phyloP scores from a whole-genome alignment of 2,113 vertebrate genomes.

The Smithornis capensis region DNA sequence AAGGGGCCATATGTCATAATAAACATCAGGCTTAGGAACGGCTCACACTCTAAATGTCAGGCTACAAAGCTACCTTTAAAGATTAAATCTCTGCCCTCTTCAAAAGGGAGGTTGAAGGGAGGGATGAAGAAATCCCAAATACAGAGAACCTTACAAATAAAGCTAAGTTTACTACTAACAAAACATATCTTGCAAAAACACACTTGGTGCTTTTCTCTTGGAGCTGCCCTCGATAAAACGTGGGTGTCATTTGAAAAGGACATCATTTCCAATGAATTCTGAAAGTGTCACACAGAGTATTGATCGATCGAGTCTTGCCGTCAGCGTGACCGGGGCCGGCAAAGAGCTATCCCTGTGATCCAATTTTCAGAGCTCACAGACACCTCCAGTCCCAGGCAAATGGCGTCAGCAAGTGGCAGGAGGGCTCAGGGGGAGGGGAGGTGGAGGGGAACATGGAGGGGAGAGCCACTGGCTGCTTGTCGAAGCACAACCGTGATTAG shows the following conservation, averaged over 20 bases:
- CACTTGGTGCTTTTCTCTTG: conserved; percentile 54
- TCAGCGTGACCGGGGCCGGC: conserved; percentile 81
- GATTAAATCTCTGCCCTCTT: conserved; percentile 65
- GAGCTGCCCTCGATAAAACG: conserved; percentile 71
- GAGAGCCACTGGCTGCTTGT: neutral
- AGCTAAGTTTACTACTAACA: conserved; percentile 62
- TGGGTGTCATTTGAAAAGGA: conserved; percentile 78
- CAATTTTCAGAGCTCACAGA: conserved; percentile 90
- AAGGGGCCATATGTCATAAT: conserved; percentile 45
- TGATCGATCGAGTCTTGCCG: conserved; percentile 87
- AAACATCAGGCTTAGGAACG: conserved; percentile 48
- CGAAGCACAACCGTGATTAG: conserved; percentile 17
- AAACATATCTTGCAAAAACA: conserved; percentile 66
- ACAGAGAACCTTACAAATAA: conserved; percentile 54
- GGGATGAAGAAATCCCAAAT: conserved; percentile 42
- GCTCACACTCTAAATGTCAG: conserved; percentile 70
- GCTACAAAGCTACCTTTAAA: conserved; percentile 67
- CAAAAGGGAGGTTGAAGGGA: conserved; percentile 45
- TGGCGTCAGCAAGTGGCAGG: conserved; percentile 69
- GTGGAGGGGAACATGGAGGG: neutral
- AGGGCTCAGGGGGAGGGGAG: neutral
- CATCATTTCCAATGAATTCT: conserved; percentile 79
- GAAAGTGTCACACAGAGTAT: conserved; percentile 81
- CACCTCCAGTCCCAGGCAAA: conserved; percentile 80
- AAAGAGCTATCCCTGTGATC: conserved; percentile 88